phyloP scores from a whole-genome alignment of 2,113 vertebrate genomes.

The Grallaria varia region DNA sequence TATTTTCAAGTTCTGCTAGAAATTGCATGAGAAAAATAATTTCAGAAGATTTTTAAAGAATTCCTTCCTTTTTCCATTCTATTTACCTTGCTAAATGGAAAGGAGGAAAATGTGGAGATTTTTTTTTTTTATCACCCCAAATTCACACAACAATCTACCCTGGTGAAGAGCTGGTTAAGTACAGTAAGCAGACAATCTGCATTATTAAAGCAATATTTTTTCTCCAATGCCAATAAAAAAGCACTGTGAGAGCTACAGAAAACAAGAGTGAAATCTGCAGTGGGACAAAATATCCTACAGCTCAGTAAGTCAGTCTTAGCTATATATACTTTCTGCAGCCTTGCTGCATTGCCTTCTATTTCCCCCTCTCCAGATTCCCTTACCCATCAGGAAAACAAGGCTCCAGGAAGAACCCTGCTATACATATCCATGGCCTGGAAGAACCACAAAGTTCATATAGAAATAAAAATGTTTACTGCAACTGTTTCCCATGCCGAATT shows the following conservation, averaged over 20 bases:
- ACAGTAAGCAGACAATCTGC: neutral
- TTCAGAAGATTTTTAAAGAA: neutral
- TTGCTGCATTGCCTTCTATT: neutral
- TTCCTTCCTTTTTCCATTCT: neutral
- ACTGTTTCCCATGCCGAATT: neutral
- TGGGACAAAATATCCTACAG: neutral
- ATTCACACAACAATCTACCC: neutral
- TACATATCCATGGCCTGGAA: neutral
- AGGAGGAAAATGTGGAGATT: neutral
- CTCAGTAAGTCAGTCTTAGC: neutral
- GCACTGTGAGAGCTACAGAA: rapidly evolving
- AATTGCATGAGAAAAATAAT: neutral
- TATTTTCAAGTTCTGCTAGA: neutral
- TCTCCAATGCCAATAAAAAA: neutral
- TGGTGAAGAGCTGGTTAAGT: neutral
- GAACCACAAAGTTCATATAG: neutral
- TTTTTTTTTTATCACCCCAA: neutral
- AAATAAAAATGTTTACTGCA: neutral
- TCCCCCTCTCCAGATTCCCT: neutral
- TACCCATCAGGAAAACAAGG: neutral
- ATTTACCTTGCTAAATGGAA: neutral
- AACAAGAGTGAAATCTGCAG: neutral
- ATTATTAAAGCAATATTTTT: neutral
- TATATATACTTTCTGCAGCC: neutral
- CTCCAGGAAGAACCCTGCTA: neutral